Evolutionary conservation across 2,113 vertebrate genomes (phyloP), one percentile per base, ranked within the genome.

Genomic region (Poeciliopsis prolifica): DNA sequence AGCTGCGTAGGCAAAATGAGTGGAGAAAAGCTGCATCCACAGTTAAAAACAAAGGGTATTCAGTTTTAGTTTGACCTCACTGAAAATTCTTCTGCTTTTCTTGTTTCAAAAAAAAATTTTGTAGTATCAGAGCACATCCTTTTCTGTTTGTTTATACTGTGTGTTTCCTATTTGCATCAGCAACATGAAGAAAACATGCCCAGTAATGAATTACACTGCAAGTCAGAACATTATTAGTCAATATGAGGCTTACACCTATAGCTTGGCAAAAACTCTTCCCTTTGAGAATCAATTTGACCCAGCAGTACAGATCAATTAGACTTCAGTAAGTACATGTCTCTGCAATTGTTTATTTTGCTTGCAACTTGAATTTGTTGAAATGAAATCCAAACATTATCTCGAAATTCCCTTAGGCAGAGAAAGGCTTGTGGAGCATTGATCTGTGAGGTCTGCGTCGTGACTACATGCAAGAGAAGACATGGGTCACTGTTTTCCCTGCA

Each of bases 221-320:
- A 70, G 81, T 72, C 8, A 19, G 26, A 65, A 58, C 10, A 65
- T 77, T 73, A 48, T 68, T 73, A 81, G 73, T 35, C 58, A n/a
- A 44, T 74, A 29, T 26, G 11, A 70, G 68, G 13, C 10, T 71
- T 64, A 66, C 65, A 79, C 58, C 33, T 35, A 61, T 14, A 60
- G 75, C 40, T 24, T 17, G 66, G 58, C 68, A 81, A 51, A 11
- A 84, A 31, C 54, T 61, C 29, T 65, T 73, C 65, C 17, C 35
- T 69, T 71, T 76, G 44, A 80, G 65, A 35, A 74, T 78, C n/a
- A 51, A 37, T 71, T 80, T 80, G 63, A 85, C 72, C 69, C 61
- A 48, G 15, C 35, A 67, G 74, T 66, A n/a, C 31, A 61, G 42
- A 58, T 28, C 65, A 78, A 83, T 78, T 71, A 80, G 65, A 54